Evolutionary conservation across 2,888 invertebrate genomes (phyloP).

Genomic region (Oxyscelio sp.): DNA sequence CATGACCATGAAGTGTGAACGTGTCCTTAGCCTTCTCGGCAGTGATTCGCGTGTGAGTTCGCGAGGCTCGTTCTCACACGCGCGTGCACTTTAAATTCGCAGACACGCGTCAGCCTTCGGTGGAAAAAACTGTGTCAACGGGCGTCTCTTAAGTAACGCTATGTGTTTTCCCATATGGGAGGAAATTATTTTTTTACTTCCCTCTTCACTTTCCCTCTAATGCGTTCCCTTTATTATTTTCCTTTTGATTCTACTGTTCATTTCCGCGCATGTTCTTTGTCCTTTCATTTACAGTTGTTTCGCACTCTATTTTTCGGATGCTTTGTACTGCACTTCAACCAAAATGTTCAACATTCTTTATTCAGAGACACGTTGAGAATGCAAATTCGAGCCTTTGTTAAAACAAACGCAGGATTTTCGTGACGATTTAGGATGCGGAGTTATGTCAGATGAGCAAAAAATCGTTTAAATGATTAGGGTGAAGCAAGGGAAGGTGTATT

Average conservation of each 20-base stretch:
- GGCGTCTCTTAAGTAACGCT: slow-evolving; percentile 32
- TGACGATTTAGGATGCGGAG: slow-evolving; percentile 6
- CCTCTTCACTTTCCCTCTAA: no score
- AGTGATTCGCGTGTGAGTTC: slow-evolving; percentile 55
- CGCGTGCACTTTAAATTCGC: slow-evolving; percentile 50
- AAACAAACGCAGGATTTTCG: slow-evolving; percentile 46
- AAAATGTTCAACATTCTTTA: slow-evolving; percentile 48
- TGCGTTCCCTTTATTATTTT: slow-evolving; percentile 20
- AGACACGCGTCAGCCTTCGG: slow-evolving; percentile 66
- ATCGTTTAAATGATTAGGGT: slow-evolving; percentile 20
- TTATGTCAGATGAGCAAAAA: not conserved
- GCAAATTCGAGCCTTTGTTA: slow-evolving; percentile 62
- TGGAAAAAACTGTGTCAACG: slow-evolving; percentile 56
- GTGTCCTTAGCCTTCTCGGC: slow-evolving; percentile 70
- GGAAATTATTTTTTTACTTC: slow-evolving; percentile 32
- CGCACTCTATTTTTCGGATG: slow-evolving; percentile 54
- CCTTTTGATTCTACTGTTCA: slow-evolving; percentile 27
- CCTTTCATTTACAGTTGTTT: slow-evolving; percentile 33
- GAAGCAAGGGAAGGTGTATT: no score
- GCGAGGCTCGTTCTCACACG: slow-evolving; percentile 49
- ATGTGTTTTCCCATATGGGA: slow-evolving; percentile 16
- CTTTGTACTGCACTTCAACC: slow-evolving; percentile 44
- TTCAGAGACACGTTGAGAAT: slow-evolving; percentile 44
- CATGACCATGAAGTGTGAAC: slow-evolving; percentile 65
- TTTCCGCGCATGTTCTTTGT: slow-evolving; percentile 35